A percentile compares a stretch with the other conserved stretches of the same genome.
Evolutionary conservation across 1,140 invertebrate species (phyloP).

Genomic region (Carposina sasakii): DNA sequence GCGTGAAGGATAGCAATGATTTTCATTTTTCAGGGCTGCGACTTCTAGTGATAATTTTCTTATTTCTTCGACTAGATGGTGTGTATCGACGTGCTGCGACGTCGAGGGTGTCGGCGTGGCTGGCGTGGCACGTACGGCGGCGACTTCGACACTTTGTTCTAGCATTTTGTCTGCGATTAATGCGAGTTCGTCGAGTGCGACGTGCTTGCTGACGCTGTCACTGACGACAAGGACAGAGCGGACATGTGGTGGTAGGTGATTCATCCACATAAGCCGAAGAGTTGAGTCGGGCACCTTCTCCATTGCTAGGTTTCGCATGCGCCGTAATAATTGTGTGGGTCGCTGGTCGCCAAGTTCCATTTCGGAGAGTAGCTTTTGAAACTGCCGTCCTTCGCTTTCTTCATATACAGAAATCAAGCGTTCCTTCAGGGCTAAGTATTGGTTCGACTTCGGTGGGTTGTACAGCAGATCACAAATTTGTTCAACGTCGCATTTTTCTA

Average conservation of each 20-base stretch:
- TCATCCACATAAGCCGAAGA: constrained; percentile 12
- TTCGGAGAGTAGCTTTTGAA: constrained; percentile 24
- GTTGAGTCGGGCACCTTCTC: constrained; percentile 7
- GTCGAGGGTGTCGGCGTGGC: no score
- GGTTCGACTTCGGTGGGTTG: background rate
- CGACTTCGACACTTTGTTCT: background rate
- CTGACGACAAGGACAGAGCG: background rate
- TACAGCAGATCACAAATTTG: constrained; percentile 9
- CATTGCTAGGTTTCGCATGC: constrained; percentile 19
- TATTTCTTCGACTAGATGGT: background rate
- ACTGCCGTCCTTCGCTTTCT: constrained; percentile 3
- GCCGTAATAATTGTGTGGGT: constrained; percentile 22
- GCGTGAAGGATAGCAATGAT: no score
- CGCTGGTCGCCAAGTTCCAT: constrained; percentile 28
- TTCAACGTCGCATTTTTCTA: constrained; percentile 1
- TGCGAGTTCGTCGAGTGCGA: constrained; percentile 17
- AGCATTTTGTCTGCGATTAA: constrained; percentile 18
- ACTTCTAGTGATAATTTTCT: background rate
- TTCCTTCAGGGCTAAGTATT: constrained; percentile 7
- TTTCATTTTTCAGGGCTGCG: background rate
- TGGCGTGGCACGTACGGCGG: background rate
- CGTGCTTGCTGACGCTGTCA: background rate
- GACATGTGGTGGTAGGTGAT: constrained; percentile 8
- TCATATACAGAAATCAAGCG: constrained; percentile 2
- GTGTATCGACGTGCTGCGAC: background rate